These are phyloP conservation scores for Dicyrtomina minuta DNA, from an alignment of 2,888 invertebrate genomes.

Conservation along the genomic window DNA sequence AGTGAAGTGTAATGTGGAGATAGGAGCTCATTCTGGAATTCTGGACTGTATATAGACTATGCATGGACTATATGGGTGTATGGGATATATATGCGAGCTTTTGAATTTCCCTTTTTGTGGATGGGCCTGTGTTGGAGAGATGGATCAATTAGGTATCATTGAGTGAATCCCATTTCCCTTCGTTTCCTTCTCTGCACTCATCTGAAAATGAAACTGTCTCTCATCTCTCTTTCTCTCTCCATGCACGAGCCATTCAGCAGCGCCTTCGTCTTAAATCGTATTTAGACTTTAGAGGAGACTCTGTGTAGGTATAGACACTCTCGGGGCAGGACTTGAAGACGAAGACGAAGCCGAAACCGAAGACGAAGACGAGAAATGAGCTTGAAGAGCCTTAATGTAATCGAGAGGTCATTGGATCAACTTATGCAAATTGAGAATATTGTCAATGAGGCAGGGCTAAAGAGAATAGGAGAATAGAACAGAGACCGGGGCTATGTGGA, in stretches of 20 bases:
- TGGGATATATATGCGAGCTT: no score
- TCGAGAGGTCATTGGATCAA: conserved; percentile 29
- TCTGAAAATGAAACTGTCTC: not conserved
- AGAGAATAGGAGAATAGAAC: not conserved
- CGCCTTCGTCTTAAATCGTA: no score
- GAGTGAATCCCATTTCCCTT: conserved; percentile 30
- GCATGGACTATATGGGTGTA: no score
- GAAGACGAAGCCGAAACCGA: not conserved
- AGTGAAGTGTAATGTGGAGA: no score
- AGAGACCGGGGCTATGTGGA: no score
- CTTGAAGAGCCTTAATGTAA: conserved; percentile 26
- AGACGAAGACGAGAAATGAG: not conserved
- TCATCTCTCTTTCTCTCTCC: not conserved
- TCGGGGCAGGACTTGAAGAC: not conserved
- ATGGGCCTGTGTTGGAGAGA: not conserved
- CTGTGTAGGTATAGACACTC: no score
- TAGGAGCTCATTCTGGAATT: no score
- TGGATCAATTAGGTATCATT: conserved; percentile 27
- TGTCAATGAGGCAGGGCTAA: no score
- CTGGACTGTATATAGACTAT: no score
- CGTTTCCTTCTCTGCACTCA: not conserved
- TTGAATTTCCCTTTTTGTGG: no score
- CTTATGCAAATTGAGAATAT: conserved; percentile 4
- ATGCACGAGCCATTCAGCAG: no score
- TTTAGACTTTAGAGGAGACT: no score